Evolutionary conservation across 1,140 invertebrate species (phyloP), one percentile per base, ranked within the genome.

Genomic region (Limonius californicus): DNA sequence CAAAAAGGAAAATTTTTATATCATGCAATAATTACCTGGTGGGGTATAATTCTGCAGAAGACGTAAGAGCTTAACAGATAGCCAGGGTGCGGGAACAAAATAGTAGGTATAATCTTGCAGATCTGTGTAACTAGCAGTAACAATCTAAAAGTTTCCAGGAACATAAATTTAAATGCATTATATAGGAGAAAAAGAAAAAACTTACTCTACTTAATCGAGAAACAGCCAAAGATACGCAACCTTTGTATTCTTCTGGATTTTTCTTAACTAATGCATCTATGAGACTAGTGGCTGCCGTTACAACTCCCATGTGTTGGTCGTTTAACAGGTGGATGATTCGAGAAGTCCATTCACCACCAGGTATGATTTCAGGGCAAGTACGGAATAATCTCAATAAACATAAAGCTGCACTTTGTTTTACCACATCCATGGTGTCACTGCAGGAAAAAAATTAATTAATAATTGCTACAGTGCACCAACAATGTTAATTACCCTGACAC

Each of bases 21-120:
- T n/a, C n/a, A n/a, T 27, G 9, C 9, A 27, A 27, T 27, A 27
- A n/a, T 74, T 87, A 85, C 91, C 91, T 74, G 95, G 95, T 20
- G 97, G 95, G 60, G 95, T 96, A 76, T 99, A 99, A 77, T 99
- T 99, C 81, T 99, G 98, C 61, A 99, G 80, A 57, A 99, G 83
- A 68, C 96, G 83, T 59, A 99, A 81, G 53, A 99, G 80, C 82
- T 99, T 99, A 2, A 99, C 97, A 57, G 96, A 99, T 0, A 99
- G 83, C 98, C 98, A 99, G 11, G 98, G 98, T 21, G 98, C 98
- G 62, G 98, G 97, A 32, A 99, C 97, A 86, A 99, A 99, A 75
- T 99, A 99, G 78, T 99, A 99, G 0, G 98, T 99, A 76, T 99
- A 99, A 79, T 99, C 98, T 82, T 99, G 97, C 56, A 99, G 82